Percentiles rank a stretch among this genome's conserved stretches.
These are phyloP conservation scores for Hemaris fuciformis DNA, from an alignment of 2,888 invertebrate genomes.

Conservation along the genomic window DNA sequence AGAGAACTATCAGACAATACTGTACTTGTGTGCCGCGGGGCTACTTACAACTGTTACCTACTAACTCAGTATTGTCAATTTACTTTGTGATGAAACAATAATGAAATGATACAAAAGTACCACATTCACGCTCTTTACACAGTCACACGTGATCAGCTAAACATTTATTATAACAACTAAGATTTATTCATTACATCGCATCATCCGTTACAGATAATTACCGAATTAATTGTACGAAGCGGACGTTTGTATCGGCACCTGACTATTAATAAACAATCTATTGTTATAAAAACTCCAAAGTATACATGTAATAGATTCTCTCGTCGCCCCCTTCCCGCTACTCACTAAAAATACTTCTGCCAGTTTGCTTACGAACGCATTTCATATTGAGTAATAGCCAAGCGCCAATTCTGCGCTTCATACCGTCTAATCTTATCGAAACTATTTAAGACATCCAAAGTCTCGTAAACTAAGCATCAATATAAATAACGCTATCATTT, in stretches of 20 bases:
- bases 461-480: conserved; percentile 76
- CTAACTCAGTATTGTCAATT: conserved; percentile 46
- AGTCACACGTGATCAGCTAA: conserved; percentile 77
- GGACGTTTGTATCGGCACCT: conserved; percentile 60
- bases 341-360: background rate
- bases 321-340: no score
- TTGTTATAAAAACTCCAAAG: background rate
- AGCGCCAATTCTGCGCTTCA: conserved; percentile 65
- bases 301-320: no score
- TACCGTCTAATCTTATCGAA: conserved; percentile 67
- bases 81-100: conserved; percentile 13
- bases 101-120: conserved; percentile 64
- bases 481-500: conserved; percentile 78
- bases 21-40: conserved; percentile 30
- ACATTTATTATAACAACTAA: conserved; percentile 81
- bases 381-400: conserved; percentile 50
- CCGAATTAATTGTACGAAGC: conserved; percentile 66
- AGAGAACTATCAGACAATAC: conserved; percentile 37
- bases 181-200: conserved; percentile 67
- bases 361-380: background rate
- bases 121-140: conserved; percentile 76
- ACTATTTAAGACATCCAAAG: conserved; percentile 73
- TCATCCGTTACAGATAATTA: conserved; percentile 72
- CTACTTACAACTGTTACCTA: conserved; percentile 16
- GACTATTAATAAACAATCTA: conserved; percentile 46